These are phyloP conservation scores for Mobula birostris DNA, from an alignment of 2,113 vertebrate genomes.

Conservation along the genomic window DNA sequence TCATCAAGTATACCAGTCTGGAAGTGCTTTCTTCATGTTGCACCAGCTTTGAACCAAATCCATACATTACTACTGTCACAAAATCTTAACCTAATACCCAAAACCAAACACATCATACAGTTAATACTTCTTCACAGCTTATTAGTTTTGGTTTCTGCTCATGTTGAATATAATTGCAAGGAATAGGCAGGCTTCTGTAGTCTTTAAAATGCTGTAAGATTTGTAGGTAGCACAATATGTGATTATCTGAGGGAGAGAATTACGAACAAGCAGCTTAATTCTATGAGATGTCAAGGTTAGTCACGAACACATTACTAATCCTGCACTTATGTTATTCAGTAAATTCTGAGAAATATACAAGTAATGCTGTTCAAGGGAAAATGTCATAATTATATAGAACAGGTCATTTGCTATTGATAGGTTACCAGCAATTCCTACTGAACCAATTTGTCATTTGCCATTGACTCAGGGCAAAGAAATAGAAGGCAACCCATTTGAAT, in stretches of 20 bases:
- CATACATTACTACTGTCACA: neutral
- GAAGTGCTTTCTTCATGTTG: no score
- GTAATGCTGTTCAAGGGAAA: neutral
- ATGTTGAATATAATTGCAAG: neutral
- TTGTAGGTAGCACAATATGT: neutral
- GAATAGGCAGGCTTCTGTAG: neutral
- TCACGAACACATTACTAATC: neutral
- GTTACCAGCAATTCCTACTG: neutral
- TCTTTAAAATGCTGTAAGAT: neutral
- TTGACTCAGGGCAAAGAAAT: neutral
- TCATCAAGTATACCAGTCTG: neutral
- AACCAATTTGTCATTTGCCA: neutral
- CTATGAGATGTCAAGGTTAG: neutral
- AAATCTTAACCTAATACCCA: neutral
- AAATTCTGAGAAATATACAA: neutral
- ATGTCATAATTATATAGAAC: neutral
- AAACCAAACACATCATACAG: neutral
- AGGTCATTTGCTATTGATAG: neutral
- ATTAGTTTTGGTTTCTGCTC: neutral
- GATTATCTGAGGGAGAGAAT: neutral
- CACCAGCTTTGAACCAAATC: neutral
- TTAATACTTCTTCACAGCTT: neutral
- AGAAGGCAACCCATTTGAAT: neutral
- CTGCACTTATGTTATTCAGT: neutral
- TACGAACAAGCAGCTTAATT: neutral